These are phyloP conservation scores for Ailurus styani DNA, from an alignment of 2,113 vertebrate genomes.

Conservation along the genomic window DNA sequence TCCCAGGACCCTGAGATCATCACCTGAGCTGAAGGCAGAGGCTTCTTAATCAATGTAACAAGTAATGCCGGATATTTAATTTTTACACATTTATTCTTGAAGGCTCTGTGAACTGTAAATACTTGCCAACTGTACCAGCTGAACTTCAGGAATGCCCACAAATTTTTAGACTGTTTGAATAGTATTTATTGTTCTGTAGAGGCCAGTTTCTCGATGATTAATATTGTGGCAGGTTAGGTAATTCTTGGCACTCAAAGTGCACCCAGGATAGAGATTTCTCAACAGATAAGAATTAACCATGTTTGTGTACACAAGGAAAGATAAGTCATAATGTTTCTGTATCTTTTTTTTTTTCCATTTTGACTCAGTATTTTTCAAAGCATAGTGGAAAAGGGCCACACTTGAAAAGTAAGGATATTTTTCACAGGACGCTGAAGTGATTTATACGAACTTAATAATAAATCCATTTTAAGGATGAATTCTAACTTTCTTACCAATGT, in stretches of 20 bases:
- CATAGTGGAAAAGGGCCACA: background rate
- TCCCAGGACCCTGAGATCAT: too few species aligned
- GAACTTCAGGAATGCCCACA: background rate
- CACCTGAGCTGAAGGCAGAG: too few species aligned
- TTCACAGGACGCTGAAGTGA: background rate
- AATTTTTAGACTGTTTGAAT: background rate
- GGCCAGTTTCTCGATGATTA: background rate
- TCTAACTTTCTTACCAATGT: background rate
- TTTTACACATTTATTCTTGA: background rate
- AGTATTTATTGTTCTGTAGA: background rate
- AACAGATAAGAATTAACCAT: background rate
- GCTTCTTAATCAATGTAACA: background rate
- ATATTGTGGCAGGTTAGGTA: background rate
- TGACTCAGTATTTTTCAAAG: constrained; percentile 3
- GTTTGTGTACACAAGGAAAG: background rate
- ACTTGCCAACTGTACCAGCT: background rate
- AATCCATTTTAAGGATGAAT: background rate
- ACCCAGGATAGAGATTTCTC: background rate
- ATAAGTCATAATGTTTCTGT: background rate
- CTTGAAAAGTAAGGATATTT: constrained; percentile 15
- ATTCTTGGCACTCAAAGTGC: background rate
- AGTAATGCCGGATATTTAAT: background rate
- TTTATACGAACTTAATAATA: background rate
- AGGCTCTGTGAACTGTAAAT: background rate
- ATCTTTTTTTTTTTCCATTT: background rate